Evolutionary conservation across 92 coral and sea anemone species (phyloP).

Genomic region (Hydrozoanthus gracilis): DNA sequence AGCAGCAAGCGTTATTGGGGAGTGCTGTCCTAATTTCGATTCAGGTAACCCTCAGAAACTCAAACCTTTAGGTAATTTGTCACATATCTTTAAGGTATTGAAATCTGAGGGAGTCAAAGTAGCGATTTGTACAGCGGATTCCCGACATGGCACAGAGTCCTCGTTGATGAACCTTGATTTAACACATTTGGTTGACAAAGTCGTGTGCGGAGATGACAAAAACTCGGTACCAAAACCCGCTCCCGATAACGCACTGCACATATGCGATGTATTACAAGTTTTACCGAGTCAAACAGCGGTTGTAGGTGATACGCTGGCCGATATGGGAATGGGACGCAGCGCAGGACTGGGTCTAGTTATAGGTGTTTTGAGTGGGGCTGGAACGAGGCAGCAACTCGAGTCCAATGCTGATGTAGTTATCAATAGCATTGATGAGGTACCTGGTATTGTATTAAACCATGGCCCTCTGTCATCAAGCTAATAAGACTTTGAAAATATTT

Average conservation of each 20-base stretch:
- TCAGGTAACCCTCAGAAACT: slow-evolving; percentile 75
- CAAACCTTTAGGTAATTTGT: slow-evolving; percentile 76
- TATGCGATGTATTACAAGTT: slow-evolving; percentile 77
- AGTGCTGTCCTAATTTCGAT: slow-evolving; percentile 81
- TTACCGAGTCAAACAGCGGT: slow-evolving; percentile 78
- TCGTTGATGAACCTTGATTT: slow-evolving; percentile 82
- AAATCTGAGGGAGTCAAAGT: slow-evolving; percentile 79
- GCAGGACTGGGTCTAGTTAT: slow-evolving; percentile 89
- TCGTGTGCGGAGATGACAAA: slow-evolving; percentile 91
- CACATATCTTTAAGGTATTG: slow-evolving; percentile 71
- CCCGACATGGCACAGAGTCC: slow-evolving; percentile 86
- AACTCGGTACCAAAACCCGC: slow-evolving; percentile 89
- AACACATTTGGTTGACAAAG: slow-evolving; percentile 70
- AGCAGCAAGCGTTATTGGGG: slow-evolving; percentile 72
- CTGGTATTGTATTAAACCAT: slow-evolving; percentile 46
- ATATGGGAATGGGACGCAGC: slow-evolving; percentile 90
- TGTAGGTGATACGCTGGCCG: slow-evolving; percentile 92
- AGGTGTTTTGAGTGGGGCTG: slow-evolving; percentile 93
- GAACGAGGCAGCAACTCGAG: slow-evolving; percentile 73
- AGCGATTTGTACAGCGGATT: slow-evolving; percentile 94
- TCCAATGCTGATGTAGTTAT: slow-evolving; percentile 80
- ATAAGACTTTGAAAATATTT: no score
- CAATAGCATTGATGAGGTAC: slow-evolving; percentile 81
- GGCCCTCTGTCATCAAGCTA: no score
- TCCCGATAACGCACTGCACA: slow-evolving; percentile 87